Percentiles rank a stretch among this genome's conserved stretches.
These are phyloP conservation scores for Caenorhabditis latens DNA, from an alignment of 1,140 invertebrate genomes.

Conservation along the genomic window DNA sequence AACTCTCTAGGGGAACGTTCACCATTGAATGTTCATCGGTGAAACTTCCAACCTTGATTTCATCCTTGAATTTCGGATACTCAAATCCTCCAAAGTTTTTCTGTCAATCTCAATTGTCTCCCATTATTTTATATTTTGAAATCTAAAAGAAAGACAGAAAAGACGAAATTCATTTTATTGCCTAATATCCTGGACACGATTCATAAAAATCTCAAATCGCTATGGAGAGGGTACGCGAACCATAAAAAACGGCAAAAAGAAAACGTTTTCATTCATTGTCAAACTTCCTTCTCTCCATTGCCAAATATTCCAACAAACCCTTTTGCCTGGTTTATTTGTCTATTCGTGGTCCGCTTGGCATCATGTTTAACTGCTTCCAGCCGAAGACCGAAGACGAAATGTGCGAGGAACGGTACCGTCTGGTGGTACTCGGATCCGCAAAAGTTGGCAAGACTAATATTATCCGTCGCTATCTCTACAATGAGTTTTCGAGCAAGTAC, in stretches of 20 bases:
- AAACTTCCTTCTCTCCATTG: constrained; percentile 4
- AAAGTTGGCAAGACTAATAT: constrained; percentile 90
- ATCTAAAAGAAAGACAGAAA: not conserved
- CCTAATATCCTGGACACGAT: constrained; percentile 8
- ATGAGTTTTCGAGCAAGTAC: constrained; percentile 87
- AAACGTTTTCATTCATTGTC: not conserved
- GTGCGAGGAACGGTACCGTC: constrained; percentile 82
- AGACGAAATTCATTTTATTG: not conserved
- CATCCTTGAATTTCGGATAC: not conserved
- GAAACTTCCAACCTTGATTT: not conserved
- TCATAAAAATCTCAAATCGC: not conserved
- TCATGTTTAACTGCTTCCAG: constrained; percentile 44
- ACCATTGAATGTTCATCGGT: constrained; percentile 6
- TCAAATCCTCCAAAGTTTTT: not conserved
- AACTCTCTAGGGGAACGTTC: constrained; percentile 21
- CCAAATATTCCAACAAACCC: not conserved
- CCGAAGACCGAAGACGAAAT: constrained; percentile 59
- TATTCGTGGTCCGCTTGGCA: not conserved
- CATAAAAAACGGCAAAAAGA: not conserved
- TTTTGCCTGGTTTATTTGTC: not conserved
- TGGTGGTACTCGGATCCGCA: constrained; percentile 87
- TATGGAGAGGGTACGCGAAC: constrained; percentile 38
- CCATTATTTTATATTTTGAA: not conserved
- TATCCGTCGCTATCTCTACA: constrained; percentile 87
- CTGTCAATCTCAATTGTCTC: not conserved